These are phyloP conservation scores for Kobus ellipsiprymnus DNA, from an alignment of 2,113 vertebrate genomes.

Conservation along the genomic window DNA sequence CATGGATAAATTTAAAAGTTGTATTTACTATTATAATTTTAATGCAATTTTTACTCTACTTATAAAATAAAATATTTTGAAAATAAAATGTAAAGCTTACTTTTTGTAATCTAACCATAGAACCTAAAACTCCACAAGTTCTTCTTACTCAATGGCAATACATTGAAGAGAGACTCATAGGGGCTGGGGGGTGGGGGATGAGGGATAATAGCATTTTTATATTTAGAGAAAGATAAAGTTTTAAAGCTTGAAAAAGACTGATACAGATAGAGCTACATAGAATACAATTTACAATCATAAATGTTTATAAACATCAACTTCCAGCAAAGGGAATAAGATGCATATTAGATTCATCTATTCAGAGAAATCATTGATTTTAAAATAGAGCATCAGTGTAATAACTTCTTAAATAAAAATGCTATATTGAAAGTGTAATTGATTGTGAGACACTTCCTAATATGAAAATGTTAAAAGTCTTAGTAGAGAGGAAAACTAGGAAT, in stretches of 20 bases:
- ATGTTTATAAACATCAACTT: not conserved
- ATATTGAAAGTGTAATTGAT: not conserved
- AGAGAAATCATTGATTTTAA: conserved; percentile 21
- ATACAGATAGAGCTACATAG: not conserved
- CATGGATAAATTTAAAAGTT: not conserved
- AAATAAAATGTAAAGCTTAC: not conserved
- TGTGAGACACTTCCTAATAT: not conserved
- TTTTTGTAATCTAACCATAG: not conserved
- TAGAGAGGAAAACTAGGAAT: not conserved
- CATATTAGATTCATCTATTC: not conserved
- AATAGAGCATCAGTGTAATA: not conserved
- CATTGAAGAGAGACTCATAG: not conserved
- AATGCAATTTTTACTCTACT: not conserved
- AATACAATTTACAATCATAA: not conserved
- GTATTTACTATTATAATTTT: not conserved
- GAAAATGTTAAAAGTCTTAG: not conserved
- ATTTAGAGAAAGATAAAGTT: not conserved
- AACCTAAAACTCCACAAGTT: not conserved
- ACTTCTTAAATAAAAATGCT: not conserved
- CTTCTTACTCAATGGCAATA: not conserved
- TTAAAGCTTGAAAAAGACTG: not conserved
- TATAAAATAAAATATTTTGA: not conserved
- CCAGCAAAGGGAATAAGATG: not conserved
- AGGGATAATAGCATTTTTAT: not conserved
- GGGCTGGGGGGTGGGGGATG: not conserved